Evolutionary conservation across 2,797 vertebrate genomes (phyloP).

Genomic region (Parauchenoglanis ngamensis): DNA sequence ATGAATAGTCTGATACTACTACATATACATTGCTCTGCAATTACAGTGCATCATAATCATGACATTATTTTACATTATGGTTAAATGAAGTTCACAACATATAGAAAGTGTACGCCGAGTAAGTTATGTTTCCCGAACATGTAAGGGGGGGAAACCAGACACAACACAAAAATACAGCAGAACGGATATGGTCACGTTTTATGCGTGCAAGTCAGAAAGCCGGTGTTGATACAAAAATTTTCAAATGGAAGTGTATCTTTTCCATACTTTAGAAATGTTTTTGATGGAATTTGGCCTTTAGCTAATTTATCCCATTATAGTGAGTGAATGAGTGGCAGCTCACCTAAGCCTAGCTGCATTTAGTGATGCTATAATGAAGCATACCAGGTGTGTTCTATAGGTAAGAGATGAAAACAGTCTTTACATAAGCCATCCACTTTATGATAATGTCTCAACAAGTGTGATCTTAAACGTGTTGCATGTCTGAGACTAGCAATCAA

Average conservation of each 20-base stretch:
- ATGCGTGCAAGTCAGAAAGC: background rate
- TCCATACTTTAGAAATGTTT: background rate
- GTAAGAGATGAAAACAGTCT: background rate
- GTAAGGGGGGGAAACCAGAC: background rate
- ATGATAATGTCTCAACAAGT: background rate
- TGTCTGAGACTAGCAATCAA: slow-evolving; percentile 7
- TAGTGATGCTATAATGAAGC: background rate
- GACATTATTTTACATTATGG: background rate
- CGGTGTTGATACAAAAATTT: background rate
- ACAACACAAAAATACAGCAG: background rate
- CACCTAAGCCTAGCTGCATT: background rate
- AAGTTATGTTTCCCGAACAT: background rate
- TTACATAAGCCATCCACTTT: background rate
- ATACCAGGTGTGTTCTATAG: background rate
- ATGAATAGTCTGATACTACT: too few relatives aligned
- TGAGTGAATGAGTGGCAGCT: background rate
- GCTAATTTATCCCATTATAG: background rate
- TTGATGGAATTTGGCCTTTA: background rate
- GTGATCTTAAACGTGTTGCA: background rate
- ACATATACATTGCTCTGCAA: background rate
- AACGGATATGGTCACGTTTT: background rate
- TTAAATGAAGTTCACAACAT: background rate
- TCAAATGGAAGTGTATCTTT: background rate
- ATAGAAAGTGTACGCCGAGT: too few relatives aligned
- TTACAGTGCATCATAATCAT: background rate